These are phyloP conservation scores for Eurois occulta DNA, from an alignment of 2,888 invertebrate genomes.

Conservation along the genomic window DNA sequence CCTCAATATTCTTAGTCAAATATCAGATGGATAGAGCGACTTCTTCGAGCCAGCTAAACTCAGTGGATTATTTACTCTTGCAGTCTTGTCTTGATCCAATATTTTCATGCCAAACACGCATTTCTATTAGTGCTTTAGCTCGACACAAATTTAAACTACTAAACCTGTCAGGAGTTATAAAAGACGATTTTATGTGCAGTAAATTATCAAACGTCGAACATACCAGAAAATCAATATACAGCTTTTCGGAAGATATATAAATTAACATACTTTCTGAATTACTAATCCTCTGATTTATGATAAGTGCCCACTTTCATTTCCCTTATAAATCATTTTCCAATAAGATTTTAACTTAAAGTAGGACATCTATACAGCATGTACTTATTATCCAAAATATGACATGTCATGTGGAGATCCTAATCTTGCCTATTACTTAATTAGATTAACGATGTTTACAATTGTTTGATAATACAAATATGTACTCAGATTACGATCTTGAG, in stretches of 20 bases:
- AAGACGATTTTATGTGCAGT: conserved; percentile 20
- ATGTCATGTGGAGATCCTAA: conserved; percentile 35
- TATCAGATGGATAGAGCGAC: too few species aligned
- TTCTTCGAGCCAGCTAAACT: neutral
- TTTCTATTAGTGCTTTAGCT: conserved; percentile 24
- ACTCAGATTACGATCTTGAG: conserved; percentile 44
- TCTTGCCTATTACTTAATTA: conserved; percentile 34
- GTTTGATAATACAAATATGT: conserved; percentile 31
- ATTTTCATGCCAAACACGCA: conserved; percentile 10
- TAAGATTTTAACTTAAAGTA: conserved; percentile 1
- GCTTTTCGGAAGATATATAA: conserved; percentile 7
- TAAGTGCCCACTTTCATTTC: conserved; percentile 14
- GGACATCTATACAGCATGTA: conserved; percentile 20
- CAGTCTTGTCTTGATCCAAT: neutral
- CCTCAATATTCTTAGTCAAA: neutral
- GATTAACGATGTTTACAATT: conserved; percentile 45
- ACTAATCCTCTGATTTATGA: neutral
- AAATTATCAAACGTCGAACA: neutral
- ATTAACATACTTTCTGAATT: conserved; percentile 20
- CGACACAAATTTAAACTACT: conserved; percentile 22
- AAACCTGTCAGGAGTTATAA: conserved; percentile 20
- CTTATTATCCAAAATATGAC: conserved; percentile 12
- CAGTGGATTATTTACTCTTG: neutral
- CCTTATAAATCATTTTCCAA: conserved; percentile 17
- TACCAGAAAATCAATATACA: conserved; percentile 3